Percentiles rank a stretch among this genome's conserved stretches.
These are phyloP conservation scores for Archaeoteleia sp. DNA, from an alignment of 2,888 invertebrate genomes.

Conservation along the genomic window DNA sequence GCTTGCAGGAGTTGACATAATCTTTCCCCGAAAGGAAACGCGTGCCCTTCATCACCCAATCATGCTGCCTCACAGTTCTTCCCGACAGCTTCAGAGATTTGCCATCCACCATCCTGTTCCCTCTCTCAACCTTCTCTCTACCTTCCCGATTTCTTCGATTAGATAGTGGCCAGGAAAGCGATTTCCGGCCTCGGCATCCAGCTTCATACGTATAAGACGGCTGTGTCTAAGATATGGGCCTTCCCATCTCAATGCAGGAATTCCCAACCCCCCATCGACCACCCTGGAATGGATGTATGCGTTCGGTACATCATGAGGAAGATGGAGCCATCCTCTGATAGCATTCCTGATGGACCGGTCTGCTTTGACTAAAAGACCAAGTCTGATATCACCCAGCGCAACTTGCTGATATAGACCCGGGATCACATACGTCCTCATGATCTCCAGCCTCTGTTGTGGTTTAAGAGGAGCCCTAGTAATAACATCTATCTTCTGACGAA, in stretches of 20 bases:
- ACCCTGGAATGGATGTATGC: conserved; percentile 62
- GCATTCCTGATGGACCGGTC: conserved; percentile 54
- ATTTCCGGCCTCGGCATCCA: too few relatives aligned
- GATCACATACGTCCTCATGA: conserved; percentile 17
- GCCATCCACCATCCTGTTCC: too few relatives aligned
- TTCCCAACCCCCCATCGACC: conserved; percentile 57
- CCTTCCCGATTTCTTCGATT: too few relatives aligned
- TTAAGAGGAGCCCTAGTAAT: conserved; percentile 46
- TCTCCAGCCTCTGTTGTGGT: conserved; percentile 47
- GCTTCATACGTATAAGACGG: too few relatives aligned
- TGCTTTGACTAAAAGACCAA: too few relatives aligned
- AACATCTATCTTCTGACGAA: conserved; percentile 19
- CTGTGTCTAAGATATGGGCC: too few relatives aligned
- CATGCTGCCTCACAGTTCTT: conserved; percentile 57
- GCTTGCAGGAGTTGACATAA: conserved; percentile 61
- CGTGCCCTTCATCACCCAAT: too few relatives aligned
- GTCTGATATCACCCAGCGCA: conserved; percentile 62
- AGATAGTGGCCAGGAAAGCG: too few relatives aligned
- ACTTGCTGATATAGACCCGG: conserved; percentile 54
- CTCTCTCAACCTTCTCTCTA: too few relatives aligned
- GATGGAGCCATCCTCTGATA: conserved; percentile 61
- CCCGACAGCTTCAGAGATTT: too few relatives aligned
- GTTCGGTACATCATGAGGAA: conserved; percentile 62
- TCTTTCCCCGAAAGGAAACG: too few relatives aligned
- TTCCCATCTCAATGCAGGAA: too few relatives aligned